Evolutionary conservation across 2,888 invertebrate species (phyloP), one percentile per base, ranked within the genome.

Genomic region (Sipha maydis): DNA sequence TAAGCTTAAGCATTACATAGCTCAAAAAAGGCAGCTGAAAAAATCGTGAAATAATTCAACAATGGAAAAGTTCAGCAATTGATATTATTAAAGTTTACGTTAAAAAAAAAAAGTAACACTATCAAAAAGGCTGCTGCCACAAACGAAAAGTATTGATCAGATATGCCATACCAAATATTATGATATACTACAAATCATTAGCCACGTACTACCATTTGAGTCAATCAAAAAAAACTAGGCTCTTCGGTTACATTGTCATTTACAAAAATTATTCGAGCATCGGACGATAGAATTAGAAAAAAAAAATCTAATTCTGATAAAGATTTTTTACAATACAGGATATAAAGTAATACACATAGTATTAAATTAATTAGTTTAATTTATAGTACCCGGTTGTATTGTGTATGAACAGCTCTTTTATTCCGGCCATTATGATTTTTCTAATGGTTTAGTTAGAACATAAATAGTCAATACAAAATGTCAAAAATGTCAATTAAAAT

Each of bases 131-230:
- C 28, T n/a, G 69, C 14, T 69, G 75, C 25, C 19, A n/a, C 11
- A 41, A 28, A 84, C 61, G 41, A 61, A 41, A n/a, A 76, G 76
- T 84, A 84, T 76, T 61, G 84, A 76, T 84, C 75, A 84, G 75
- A 61, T 38, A 21, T 34, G 14, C 61, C 56, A 48, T 48, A 38
- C 34, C n/a, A 19, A 75, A 75, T 75, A 17, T 19, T 7, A 41
- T 41, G 25, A 34, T 75, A 38, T 9, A 41, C 48, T 73, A 71
- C 54, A 73, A n/a, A 61, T 5, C 38, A 31, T 14, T 28, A 25
- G 8, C 41, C n/a, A 48, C 71, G 67, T 41, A 77, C 77, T 48
- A 73, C 31, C 21, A 61, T 61, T 76, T 38, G 69, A 82, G 14
- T 21, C 56, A 38, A 19, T 19, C n/a, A 19, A 67, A 54, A 21